Base-by-base conservation (phyloP, 2,888 invertebrate species). In the Mactromeris polynyma region DNA sequence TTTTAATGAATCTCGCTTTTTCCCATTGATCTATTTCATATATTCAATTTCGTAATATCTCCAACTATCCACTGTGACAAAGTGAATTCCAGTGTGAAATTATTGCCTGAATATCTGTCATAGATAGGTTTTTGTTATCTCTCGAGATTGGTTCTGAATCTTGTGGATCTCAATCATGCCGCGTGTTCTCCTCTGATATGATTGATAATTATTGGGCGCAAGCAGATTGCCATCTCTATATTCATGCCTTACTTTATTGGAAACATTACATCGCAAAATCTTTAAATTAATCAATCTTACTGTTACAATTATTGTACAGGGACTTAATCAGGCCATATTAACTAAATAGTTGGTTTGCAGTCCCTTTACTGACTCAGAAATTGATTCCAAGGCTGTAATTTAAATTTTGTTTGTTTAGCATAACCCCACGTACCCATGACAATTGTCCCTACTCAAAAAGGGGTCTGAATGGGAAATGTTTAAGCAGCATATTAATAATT, bases 61-160 rank as follows among this genome's bases (percentile, higher is more conserved):
- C 9, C 46, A 64, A 64, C 1, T 26, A 64, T 64, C n/a, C 33
- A 33, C 31, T 33, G 19, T 33, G 73, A 73, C 73, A 73, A 33
- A 73, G 36, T 73, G 33, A 36, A 33, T 26, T 73, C 73, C 2
- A 17, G 73, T 36, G 73, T 73, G 73, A 73, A 73, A 73, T 73
- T 73, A 33, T 73, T 73, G 31, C 36, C 33, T 73, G 73, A 36
- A 73, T 73, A 73, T 73, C 36, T 73, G 73, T 73, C 73, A 36
- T 33, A 73, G 9, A 14, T 17, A 19, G 33, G 73, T 9, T 73
- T 7, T 73, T 73, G 19, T 19, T 36, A 26, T 36, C 73, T 33
- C 36, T 73, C 14, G 73, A 73, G 73, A 33, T 36, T 64, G n/a
- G 26, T 26, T 64, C 9, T 26, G 26, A 64, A 64, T 64, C 58